These are phyloP conservation scores for Carassius auratus DNA, from an alignment of 2,113 vertebrate genomes.

Conservation along the genomic window DNA sequence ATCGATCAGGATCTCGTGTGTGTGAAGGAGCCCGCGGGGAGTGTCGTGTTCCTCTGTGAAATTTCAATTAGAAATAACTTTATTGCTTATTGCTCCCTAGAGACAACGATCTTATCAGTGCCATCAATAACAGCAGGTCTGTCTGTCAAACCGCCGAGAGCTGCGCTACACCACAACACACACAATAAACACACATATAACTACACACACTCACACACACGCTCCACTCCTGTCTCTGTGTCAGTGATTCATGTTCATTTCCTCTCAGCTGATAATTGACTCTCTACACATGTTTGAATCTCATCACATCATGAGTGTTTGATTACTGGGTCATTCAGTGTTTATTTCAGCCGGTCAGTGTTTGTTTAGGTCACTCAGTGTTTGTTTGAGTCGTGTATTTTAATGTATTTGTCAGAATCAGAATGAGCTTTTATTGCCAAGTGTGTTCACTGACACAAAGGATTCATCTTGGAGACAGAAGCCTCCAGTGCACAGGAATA, in stretches of 20 bases:
- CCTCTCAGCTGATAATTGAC: background rate
- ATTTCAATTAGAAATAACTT: conserved; percentile 75
- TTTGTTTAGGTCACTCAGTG: background rate
- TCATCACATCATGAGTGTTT: background rate
- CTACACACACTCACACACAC: background rate
- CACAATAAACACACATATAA: background rate
- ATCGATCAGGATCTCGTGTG: conserved; percentile 26
- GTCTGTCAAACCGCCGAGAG: conserved; percentile 63
- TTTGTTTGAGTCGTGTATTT: too few species aligned
- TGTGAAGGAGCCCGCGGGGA: conserved; percentile 19
- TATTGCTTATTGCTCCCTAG: conserved; percentile 67
- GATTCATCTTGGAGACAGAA: background rate
- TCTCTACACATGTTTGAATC: background rate
- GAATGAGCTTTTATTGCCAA: background rate
- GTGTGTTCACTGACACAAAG: background rate
- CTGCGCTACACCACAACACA: background rate
- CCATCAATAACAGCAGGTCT: conserved; percentile 71
- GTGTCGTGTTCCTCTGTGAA: conserved; percentile 59
- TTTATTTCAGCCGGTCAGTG: background rate
- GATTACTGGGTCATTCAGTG: background rate
- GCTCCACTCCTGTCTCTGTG: background rate
- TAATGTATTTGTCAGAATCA: background rate
- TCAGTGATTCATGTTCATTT: background rate
- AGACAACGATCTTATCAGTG: conserved; percentile 70
- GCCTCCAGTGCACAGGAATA: background rate